Conservation (phyloP, 30 jellyfish, hydroid and myxozoan genomes). For the Nemopilema nomurai region DNA sequence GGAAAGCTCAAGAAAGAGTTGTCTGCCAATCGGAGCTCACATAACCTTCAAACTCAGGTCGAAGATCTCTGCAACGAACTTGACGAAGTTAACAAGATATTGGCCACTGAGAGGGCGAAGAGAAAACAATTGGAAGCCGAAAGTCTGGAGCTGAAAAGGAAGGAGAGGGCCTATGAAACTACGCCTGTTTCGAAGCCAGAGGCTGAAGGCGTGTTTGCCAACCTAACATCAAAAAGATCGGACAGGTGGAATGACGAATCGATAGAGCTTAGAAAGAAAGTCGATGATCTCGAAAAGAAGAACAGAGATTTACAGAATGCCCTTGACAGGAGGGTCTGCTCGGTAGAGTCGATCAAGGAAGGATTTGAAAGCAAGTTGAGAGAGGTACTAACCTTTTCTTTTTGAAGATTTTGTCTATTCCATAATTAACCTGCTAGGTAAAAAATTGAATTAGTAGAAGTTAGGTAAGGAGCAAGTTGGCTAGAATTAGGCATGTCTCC, state of each 20-base stretch:
- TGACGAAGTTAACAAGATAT: constrained; percentile 50
- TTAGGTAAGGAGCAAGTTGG: not conserved
- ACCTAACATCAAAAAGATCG: constrained; percentile 38
- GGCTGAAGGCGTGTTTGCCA: constrained; percentile 28
- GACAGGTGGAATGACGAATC: constrained; percentile 74
- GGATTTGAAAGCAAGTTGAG: constrained; percentile 44
- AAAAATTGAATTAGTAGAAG: not conserved
- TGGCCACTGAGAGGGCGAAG: constrained; percentile 41
- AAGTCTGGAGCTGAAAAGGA: constrained; percentile 37
- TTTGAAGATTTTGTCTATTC: not conserved
- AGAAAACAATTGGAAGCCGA: constrained; percentile 52
- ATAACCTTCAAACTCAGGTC: constrained; percentile 21
- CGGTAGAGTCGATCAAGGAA: constrained; percentile 58
- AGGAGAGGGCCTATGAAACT: constrained; percentile 44
- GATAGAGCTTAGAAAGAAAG: constrained; percentile 52
- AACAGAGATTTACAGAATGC: constrained; percentile 59
- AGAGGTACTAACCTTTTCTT: constrained; percentile 1
- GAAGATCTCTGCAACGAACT: constrained; percentile 57
- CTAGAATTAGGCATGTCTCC: too few species aligned
- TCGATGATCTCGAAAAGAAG: constrained; percentile 67
- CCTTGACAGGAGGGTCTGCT: constrained; percentile 38
- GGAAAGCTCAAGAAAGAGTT: constrained; percentile 16
- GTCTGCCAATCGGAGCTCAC: not conserved
- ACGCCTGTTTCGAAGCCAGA: constrained; percentile 5
- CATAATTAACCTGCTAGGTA: not conserved